Evolutionary conservation across 2,888 invertebrate genomes (phyloP).

Genomic region (Abrostola tripartita): DNA sequence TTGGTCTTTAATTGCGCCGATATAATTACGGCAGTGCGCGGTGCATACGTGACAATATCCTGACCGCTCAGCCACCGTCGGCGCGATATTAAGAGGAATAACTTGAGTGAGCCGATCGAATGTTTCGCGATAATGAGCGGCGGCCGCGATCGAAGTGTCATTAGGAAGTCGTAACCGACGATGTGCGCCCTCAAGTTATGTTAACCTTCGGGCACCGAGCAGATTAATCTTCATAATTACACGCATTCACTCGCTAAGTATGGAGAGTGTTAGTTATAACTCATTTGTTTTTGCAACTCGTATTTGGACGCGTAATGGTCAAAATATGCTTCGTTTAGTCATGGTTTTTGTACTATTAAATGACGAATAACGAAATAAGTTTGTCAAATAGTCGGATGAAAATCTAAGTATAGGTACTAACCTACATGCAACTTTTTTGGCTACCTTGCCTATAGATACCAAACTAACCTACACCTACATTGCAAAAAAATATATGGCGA

Average conservation of each 20-base stretch:
- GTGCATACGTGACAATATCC: slow-evolving; percentile 87
- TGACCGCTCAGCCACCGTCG: slow-evolving; percentile 77
- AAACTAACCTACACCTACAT: too few relatives aligned
- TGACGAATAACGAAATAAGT: slow-evolving; percentile 28
- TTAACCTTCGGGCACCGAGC: slow-evolving; percentile 74
- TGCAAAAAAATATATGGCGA: too few relatives aligned
- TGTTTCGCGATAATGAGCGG: slow-evolving; percentile 86
- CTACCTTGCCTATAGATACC: too few relatives aligned
- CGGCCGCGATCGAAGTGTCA: slow-evolving; percentile 86
- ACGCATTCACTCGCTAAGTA: slow-evolving; percentile 63
- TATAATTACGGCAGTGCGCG: slow-evolving; percentile 85
- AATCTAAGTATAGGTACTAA: too few relatives aligned
- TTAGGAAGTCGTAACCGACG: slow-evolving; percentile 86
- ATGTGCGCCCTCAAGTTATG: slow-evolving; percentile 84
- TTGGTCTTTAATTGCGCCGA: slow-evolving; percentile 86
- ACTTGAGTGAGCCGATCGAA: slow-evolving; percentile 83
- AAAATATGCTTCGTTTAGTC: slow-evolving; percentile 46
- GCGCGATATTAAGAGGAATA: slow-evolving; percentile 86
- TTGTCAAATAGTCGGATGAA: background rate
- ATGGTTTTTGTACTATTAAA: slow-evolving; percentile 18
- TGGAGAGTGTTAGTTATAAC: slow-evolving; percentile 66
- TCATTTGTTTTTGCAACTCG: slow-evolving; percentile 56
- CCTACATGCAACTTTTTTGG: too few relatives aligned
- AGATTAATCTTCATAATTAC: slow-evolving; percentile 84
- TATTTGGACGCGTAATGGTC: slow-evolving; percentile 44